Percentiles rank a stretch among this genome's conserved stretches.
Conservation (phyloP, 2,797 vertebrate genomes). For the Prionace glauca region DNA sequence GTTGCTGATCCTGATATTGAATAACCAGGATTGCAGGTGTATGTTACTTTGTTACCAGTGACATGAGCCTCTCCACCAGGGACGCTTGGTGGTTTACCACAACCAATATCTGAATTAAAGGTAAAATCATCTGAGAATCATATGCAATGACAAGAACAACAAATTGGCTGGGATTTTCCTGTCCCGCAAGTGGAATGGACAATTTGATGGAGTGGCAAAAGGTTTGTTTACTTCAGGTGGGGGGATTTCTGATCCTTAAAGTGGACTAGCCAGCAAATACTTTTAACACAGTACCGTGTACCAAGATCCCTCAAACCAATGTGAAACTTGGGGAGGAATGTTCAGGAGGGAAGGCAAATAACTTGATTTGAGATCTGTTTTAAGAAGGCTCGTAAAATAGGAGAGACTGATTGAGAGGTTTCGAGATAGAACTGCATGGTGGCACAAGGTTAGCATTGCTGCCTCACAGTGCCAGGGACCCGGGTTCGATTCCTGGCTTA, state of each 20-base stretch:
- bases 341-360: background rate
- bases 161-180: too few relatives aligned
- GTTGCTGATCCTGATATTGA: background rate
- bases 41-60: background rate
- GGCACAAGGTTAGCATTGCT: too few relatives aligned
- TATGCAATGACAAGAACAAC: background rate
- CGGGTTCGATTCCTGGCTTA: too few relatives aligned
- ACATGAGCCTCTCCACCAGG: background rate
- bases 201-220: too few relatives aligned
- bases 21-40: background rate
- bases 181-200: too few relatives aligned
- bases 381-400: background rate
- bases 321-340: background rate
- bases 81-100: background rate
- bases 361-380: background rate
- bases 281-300: background rate
- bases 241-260: too few relatives aligned
- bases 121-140: background rate
- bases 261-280: background rate
- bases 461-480: too few relatives aligned
- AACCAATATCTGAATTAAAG: background rate
- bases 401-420: background rate
- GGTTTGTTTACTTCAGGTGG: too few relatives aligned
- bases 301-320: background rate
- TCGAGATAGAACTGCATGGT: background rate